Conservation (phyloP, 1,140 invertebrate species). For the Dryas iulia region DNA sequence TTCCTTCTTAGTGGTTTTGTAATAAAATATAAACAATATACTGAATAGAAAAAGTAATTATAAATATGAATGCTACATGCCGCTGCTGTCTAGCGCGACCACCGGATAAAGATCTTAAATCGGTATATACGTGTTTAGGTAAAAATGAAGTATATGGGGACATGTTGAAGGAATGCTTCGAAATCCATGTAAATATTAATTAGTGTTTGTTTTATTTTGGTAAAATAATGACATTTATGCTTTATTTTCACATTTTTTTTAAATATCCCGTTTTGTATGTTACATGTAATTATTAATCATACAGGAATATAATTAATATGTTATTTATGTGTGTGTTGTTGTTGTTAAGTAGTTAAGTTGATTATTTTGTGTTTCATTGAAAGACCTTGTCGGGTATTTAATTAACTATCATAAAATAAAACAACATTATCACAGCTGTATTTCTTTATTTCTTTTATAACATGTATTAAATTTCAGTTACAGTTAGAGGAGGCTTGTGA, state of each 20-base stretch:
- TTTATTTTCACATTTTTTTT: background rate
- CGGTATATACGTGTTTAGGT: slow-evolving; percentile 42
- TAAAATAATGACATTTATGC: background rate
- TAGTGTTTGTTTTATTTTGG: background rate
- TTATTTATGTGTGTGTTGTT: background rate
- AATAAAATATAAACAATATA: background rate
- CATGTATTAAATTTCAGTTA: slow-evolving; percentile 40
- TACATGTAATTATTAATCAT: background rate
- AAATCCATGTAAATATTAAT: slow-evolving; percentile 57
- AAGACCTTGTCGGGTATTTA: background rate
- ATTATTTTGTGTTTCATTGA: background rate
- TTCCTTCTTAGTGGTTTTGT: background rate
- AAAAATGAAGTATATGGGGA: slow-evolving; percentile 61
- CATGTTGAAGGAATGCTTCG: slow-evolving; percentile 68
- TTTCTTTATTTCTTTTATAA: background rate
- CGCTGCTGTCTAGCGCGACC: slow-evolving; percentile 57
- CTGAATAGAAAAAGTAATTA: slow-evolving; percentile 5
- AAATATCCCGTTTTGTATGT: background rate
- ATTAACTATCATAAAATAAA: background rate
- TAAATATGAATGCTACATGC: slow-evolving; percentile 41
- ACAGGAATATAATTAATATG: too few relatives aligned
- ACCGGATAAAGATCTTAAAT: slow-evolving; percentile 56
- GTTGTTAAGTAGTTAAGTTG: background rate
- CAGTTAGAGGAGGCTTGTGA: slow-evolving; percentile 19
- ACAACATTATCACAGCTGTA: background rate